These are phyloP conservation scores for Thripadectes ignobilis DNA, from an alignment of 2,797 vertebrate species.

Conservation along the genomic window DNA sequence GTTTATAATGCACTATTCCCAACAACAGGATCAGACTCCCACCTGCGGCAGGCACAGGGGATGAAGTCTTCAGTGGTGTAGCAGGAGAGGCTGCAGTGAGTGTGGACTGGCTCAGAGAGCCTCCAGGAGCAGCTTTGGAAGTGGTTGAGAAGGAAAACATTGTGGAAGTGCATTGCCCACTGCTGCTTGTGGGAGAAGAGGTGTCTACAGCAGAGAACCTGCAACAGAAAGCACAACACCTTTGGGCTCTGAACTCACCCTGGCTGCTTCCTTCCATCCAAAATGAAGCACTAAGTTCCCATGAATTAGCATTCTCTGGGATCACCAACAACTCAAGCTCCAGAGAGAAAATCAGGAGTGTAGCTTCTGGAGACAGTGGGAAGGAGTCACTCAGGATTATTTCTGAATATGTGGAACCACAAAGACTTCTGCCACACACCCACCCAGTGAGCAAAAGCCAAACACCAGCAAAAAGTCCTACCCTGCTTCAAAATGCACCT, in stretches of 20 bases:
- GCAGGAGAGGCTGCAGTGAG: neutral
- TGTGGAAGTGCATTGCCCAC: neutral
- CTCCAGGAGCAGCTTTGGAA: conserved; percentile 74
- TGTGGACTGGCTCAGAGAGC: conserved; percentile 42
- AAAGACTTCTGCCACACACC: neutral
- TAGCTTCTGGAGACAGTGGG: neutral
- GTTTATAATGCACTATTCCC: neutral
- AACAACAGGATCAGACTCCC: neutral
- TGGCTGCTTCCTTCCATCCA: neutral
- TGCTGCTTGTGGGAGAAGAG: conserved; percentile 43
- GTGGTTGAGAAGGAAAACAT: conserved; percentile 78
- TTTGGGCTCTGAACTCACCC: neutral
- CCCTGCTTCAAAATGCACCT: neutral
- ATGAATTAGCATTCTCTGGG: neutral
- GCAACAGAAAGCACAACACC: neutral
- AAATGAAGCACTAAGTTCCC: neutral
- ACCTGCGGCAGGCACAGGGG: conserved; percentile 42
- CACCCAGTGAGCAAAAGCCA: neutral
- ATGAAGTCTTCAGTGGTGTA: conserved; percentile 25
- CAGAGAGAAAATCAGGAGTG: neutral
- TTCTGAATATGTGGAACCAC: neutral
- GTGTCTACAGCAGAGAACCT: conserved; percentile 83
- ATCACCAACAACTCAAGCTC: neutral
- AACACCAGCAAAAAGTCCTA: neutral
- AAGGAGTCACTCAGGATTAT: neutral